Percentiles rank a stretch among this genome's conserved stretches.
Evolutionary conservation across 2,797 vertebrate species (phyloP).

Genomic region (Arnoldichthys spilopterus): DNA sequence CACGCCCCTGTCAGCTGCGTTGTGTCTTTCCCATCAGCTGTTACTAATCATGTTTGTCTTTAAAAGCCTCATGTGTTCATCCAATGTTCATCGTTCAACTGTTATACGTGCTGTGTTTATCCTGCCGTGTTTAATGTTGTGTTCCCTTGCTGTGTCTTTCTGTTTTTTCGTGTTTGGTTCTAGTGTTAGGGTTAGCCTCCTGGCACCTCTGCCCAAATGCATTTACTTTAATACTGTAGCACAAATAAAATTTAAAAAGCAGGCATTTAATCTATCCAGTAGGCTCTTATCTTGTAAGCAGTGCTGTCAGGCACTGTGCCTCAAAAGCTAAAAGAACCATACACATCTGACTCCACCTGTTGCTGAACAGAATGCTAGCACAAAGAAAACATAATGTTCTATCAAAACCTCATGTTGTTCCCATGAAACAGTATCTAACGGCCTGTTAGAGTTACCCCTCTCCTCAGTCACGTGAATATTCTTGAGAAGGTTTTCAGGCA

Average conservation of each 20-base stretch:
- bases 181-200: no score
- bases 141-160: no score
- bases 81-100: no score
- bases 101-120: no score
- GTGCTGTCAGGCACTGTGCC: conserved; percentile 59
- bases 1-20: no score
- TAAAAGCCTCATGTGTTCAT: no score
- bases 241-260: not conserved
- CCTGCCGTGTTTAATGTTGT: no score
- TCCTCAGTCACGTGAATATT: conserved; percentile 72
- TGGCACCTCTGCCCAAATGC: no score
- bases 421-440: conserved; percentile 49
- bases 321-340: conserved; percentile 52
- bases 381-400: conserved; percentile 55
- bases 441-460: conserved; percentile 71
- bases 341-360: not conserved
- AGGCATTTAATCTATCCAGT: not conserved
- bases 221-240: no score
- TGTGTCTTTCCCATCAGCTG: no score
- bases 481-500: conserved; percentile 47
- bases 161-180: no score
- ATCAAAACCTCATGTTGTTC: conserved; percentile 46
- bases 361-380: not conserved
- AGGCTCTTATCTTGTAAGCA: conserved; percentile 47
- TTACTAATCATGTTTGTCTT: no score